Evolutionary conservation across 2,888 invertebrate species (phyloP).

Genomic region (Thyatira batis): DNA sequence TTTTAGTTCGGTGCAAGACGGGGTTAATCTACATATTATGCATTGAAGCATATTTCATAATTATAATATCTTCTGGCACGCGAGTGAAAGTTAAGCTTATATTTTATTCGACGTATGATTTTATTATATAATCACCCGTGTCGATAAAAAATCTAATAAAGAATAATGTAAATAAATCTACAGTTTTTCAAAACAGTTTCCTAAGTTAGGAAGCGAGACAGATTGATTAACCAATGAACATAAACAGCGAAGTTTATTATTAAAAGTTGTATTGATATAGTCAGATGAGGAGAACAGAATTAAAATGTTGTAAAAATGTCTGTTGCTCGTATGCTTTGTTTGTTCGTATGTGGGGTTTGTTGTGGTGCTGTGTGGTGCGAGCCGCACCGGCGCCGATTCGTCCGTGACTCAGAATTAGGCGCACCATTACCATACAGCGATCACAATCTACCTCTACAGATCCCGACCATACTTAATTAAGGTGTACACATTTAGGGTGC

Average conservation of each 20-base stretch:
- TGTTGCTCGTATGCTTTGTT: conserved; percentile 23
- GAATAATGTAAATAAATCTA: not conserved
- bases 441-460: conserved; percentile 54
- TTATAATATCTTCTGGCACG: no score
- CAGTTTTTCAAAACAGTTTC: not conserved
- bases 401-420: conserved; percentile 65
- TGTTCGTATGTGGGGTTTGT: conserved; percentile 26
- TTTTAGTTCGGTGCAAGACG: no score
- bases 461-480: conserved; percentile 64
- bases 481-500: conserved; percentile 63
- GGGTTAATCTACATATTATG: no score
- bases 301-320: not conserved
- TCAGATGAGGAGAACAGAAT: not conserved
- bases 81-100: no score
- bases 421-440: conserved; percentile 59
- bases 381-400: conserved; percentile 49
- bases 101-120: no score
- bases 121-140: not conserved
- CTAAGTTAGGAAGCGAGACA: not conserved
- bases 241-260: not conserved
- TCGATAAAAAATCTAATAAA: not conserved
- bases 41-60: no score
- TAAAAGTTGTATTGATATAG: not conserved
- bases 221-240: not conserved
- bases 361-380: conserved; percentile 21